Percentiles rank a stretch among this genome's conserved stretches.
Conservation (phyloP, 2,888 invertebrate genomes). For the Drosophila mimica region DNA sequence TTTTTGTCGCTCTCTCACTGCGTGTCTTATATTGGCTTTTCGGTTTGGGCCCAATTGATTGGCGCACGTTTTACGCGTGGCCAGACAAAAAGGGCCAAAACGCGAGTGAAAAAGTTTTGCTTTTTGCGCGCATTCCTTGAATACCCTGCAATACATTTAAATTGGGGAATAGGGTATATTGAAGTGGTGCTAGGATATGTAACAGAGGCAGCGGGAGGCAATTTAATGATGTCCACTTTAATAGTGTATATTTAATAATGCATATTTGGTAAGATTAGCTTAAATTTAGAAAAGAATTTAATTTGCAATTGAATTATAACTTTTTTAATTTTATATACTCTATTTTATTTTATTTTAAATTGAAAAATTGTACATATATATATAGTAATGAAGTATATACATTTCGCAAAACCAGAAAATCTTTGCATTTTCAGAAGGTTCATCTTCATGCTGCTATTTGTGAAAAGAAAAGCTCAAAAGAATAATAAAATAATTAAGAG, state of each 20-base stretch:
- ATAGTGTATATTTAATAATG: neutral
- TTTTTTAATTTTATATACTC: too few relatives aligned
- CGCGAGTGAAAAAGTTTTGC: slow-evolving; percentile 12
- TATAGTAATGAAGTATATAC: too few relatives aligned
- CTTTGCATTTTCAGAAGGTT: neutral
- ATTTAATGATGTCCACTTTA: neutral
- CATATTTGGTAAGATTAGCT: neutral
- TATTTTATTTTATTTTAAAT: too few relatives aligned
- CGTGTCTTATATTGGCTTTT: slow-evolving; percentile 17
- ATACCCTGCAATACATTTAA: neutral
- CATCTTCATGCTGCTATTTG: neutral
- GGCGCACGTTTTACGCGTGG: slow-evolving; percentile 80
- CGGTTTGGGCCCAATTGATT: slow-evolving; percentile 65
- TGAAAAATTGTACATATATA: too few relatives aligned
- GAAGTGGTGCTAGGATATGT: neutral
- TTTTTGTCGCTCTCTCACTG: slow-evolving; percentile 5
- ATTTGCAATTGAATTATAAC: too few relatives aligned
- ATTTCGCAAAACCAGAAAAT: neutral
- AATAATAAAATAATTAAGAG: neutral
- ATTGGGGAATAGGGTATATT: neutral
- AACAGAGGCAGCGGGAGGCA: neutral
- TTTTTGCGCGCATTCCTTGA: slow-evolving; percentile 10
- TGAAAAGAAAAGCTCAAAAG: neutral
- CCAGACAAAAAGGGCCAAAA: slow-evolving; percentile 28
- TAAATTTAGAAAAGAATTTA: neutral